These are phyloP conservation scores for Setipinna tenuifilis DNA, from an alignment of 2,797 vertebrate species.

Conservation along the genomic window DNA sequence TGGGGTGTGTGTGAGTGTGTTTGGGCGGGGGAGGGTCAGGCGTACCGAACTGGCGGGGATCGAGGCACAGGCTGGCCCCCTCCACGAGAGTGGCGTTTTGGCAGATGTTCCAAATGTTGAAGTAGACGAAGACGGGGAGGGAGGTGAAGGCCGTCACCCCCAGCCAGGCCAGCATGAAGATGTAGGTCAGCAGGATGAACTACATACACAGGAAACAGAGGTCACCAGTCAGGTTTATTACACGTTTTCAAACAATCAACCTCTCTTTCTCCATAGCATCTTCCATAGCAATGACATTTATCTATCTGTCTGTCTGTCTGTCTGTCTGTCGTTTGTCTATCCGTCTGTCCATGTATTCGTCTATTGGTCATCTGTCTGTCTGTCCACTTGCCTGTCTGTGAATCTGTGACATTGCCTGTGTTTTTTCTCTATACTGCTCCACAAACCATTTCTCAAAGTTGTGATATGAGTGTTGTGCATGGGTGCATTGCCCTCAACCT, in stretches of 20 bases:
- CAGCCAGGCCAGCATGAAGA: constrained; percentile 99
- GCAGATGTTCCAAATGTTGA: constrained; percentile 98
- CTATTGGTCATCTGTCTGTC: too few relatives aligned
- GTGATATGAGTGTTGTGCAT: neutral
- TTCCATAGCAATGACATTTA: too few relatives aligned
- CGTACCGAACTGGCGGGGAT: constrained; percentile 96
- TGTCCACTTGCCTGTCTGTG: too few relatives aligned
- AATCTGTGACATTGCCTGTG: too few relatives aligned
- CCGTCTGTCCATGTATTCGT: too few relatives aligned
- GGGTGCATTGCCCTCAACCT: neutral
- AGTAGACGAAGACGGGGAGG: constrained; percentile 97
- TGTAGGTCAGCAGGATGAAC: constrained; percentile 99
- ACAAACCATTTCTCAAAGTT: too few relatives aligned
- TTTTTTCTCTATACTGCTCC: too few relatives aligned
- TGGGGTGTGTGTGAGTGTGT: neutral
- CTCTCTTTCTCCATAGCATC: too few relatives aligned
- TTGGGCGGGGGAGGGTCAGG: neutral
- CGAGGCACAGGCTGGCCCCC: constrained; percentile 88
- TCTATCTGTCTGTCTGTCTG: too few relatives aligned
- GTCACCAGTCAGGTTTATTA: neutral
- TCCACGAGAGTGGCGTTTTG: constrained; percentile 88
- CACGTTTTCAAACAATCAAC: neutral
- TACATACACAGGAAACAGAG: constrained; percentile 56
- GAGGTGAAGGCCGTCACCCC: constrained; percentile 96
- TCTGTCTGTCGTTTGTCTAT: too few relatives aligned